Percentiles rank a stretch among this genome's conserved stretches.
These are phyloP conservation scores for Corythornis vintsioides DNA, from an alignment of 2,113 vertebrate genomes.

Conservation along the genomic window DNA sequence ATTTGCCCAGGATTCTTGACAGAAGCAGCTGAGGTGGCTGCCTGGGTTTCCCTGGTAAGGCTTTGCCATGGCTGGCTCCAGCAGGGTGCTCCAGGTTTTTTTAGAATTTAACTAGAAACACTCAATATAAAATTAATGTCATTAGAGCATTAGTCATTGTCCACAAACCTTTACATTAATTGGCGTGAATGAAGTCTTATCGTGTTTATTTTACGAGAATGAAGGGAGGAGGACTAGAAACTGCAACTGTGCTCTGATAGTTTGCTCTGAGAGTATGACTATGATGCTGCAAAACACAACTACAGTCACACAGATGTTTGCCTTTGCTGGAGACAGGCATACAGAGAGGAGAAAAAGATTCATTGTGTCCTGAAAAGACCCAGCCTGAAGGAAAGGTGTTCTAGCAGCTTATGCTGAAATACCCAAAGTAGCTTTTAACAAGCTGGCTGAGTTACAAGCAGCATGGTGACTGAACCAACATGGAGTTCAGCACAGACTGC, in stretches of 20 bases:
- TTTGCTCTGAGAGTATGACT: background rate
- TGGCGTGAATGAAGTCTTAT: background rate
- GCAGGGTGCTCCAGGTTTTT: background rate
- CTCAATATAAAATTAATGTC: background rate
- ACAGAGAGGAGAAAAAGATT: background rate
- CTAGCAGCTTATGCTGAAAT: background rate
- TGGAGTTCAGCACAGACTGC: background rate
- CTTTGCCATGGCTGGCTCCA: background rate
- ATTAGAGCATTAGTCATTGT: background rate
- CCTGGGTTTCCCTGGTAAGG: background rate
- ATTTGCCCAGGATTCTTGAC: background rate
- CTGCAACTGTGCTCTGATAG: background rate
- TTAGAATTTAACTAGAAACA: background rate
- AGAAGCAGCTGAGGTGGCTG: accelerated
- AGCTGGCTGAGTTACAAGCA: background rate
- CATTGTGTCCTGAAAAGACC: background rate
- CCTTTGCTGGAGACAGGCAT: background rate
- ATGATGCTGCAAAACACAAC: background rate
- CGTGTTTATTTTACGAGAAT: background rate
- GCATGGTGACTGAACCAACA: background rate
- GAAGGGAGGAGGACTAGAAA: background rate
- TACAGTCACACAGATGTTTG: background rate
- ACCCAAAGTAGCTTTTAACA: background rate
- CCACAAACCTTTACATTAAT: background rate
- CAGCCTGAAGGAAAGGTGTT: background rate